phyloP scores from a whole-genome alignment of 2,113 vertebrate genomes.

The Spheniscus mendiculus region DNA sequence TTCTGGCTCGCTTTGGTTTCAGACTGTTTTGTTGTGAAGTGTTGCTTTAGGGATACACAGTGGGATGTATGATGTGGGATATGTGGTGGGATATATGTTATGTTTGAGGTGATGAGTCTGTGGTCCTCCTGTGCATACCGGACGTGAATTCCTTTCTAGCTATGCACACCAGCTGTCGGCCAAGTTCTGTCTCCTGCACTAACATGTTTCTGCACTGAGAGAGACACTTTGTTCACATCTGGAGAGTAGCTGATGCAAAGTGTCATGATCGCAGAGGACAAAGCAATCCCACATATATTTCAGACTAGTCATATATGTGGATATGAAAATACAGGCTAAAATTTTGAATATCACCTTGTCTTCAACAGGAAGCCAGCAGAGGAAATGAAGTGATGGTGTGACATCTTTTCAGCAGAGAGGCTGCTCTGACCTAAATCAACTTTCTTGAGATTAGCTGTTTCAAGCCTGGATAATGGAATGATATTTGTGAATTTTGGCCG shows the following conservation, averaged over 20 bases:
- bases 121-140: neutral
- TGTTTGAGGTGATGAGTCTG: neutral
- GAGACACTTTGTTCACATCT: neutral
- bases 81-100: neutral
- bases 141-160: constrained; percentile 10
- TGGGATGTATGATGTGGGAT: neutral
- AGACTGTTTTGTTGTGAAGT: neutral
- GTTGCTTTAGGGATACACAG: neutral
- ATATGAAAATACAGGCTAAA: neutral
- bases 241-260: neutral
- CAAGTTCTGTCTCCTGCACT: constrained; percentile 11
- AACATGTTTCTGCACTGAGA: neutral
- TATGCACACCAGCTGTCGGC: neutral
- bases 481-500: neutral
- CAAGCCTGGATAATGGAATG: neutral
- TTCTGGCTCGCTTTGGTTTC: neutral
- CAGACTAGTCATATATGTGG: neutral
- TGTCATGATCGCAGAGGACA: neutral
- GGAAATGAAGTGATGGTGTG: neutral
- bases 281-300: neutral
- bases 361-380: neutral
- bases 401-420: neutral
- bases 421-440: neutral
- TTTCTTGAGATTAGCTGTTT: neutral
- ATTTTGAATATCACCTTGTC: neutral